phyloP scores from a whole-genome alignment of 2,888 invertebrate species.

The Tetragonisca angustula region DNA sequence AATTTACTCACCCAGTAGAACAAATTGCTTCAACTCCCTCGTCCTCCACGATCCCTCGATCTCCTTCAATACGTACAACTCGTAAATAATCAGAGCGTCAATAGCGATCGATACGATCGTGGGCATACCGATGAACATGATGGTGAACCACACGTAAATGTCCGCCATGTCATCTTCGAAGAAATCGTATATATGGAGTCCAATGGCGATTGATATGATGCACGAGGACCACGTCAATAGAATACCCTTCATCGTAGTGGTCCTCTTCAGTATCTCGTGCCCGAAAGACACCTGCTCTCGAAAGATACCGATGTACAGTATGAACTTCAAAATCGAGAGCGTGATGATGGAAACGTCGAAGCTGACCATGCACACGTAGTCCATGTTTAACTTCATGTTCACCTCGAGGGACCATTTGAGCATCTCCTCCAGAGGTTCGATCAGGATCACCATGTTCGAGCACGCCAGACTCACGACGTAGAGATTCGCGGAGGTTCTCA shows the following conservation, averaged over 20 bases:
- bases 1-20: slow-evolving; percentile 42
- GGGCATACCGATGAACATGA: slow-evolving; percentile 71
- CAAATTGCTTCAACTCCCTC: slow-evolving; percentile 31
- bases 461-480: slow-evolving; percentile 73
- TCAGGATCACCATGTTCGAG: slow-evolving; percentile 73
- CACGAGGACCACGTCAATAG: slow-evolving; percentile 72
- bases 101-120: slow-evolving; percentile 68
- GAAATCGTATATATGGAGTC: slow-evolving; percentile 72
- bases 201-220: slow-evolving; percentile 71
- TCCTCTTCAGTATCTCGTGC: slow-evolving; percentile 46
- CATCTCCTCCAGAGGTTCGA: slow-evolving; percentile 71
- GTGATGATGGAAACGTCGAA: slow-evolving; percentile 74
- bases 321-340: slow-evolving; percentile 71
- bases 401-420: slow-evolving; percentile 66
- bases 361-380: slow-evolving; percentile 74
- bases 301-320: slow-evolving; percentile 72
- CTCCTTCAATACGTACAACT: slow-evolving; percentile 39
- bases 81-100: slow-evolving; percentile 65
- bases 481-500: slow-evolving; percentile 68
- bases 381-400: slow-evolving; percentile 69
- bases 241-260: slow-evolving; percentile 68
- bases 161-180: slow-evolving; percentile 56
- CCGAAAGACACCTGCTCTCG: slow-evolving; percentile 40
- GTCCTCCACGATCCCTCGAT: slow-evolving; percentile 50
- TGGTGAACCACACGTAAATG: slow-evolving; percentile 73